Percentiles rank a stretch among this genome's conserved stretches.
These are phyloP conservation scores for Potamilus streckersoni DNA, from an alignment of 1,140 invertebrate genomes.

Conservation along the genomic window DNA sequence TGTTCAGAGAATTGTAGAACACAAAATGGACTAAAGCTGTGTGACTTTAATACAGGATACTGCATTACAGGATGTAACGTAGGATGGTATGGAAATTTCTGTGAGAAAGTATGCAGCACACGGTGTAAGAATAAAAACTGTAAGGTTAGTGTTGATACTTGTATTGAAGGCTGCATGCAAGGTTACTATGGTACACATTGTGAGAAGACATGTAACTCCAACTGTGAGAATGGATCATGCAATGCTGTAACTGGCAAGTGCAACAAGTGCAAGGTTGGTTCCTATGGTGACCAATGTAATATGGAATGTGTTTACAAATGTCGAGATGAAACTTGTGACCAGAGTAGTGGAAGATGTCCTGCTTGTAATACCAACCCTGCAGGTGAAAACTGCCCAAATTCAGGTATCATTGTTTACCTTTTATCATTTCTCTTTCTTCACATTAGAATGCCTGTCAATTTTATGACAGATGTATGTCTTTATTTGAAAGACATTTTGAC, in stretches of 20 bases:
- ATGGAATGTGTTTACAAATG: conserved; percentile 8
- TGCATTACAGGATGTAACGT: too few relatives aligned
- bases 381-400: conserved; percentile 5
- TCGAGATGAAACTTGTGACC: conserved; percentile 11
- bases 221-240: conserved; percentile 15
- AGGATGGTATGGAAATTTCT: conserved; percentile 26
- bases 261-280: conserved; percentile 11
- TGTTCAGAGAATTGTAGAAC: too few relatives aligned
- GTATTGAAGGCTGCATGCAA: conserved; percentile 17
- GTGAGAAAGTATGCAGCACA: conserved; percentile 11
- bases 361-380: conserved; percentile 2
- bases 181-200: conserved; percentile 21
- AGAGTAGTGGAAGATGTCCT: neutral
- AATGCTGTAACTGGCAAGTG: conserved; percentile 13
- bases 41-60: too few relatives aligned
- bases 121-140: conserved; percentile 27
- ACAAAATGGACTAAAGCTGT: too few relatives aligned
- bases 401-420: conserved; percentile 2
- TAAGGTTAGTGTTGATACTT: neutral
- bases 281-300: conserved; percentile 22
- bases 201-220: conserved; percentile 6
- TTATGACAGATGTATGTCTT: too few relatives aligned
- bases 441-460: too few relatives aligned
- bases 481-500: too few relatives aligned
- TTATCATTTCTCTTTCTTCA: too few relatives aligned